phyloP scores from a whole-genome alignment of 1,140 invertebrate genomes.

The Papilio aristodemus region DNA sequence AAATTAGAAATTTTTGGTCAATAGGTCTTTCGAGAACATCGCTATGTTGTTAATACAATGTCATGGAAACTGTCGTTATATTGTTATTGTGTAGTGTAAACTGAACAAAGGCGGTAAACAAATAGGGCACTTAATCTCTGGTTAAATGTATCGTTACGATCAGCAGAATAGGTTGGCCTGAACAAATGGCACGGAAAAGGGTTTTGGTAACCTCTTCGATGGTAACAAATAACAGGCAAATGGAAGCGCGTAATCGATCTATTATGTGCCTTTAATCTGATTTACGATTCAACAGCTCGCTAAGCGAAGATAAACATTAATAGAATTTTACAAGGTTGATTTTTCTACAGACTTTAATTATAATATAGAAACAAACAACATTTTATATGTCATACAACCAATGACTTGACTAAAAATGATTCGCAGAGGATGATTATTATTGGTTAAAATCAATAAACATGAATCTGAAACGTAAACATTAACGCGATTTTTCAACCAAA shows the following conservation, averaged over 20 bases:
- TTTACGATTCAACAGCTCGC: slow-evolving; percentile 34
- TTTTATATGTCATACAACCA: no score
- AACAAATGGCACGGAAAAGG: slow-evolving; percentile 71
- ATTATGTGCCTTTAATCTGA: slow-evolving; percentile 42
- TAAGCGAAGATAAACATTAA: background rate
- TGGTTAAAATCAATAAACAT: no score
- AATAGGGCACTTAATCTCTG: slow-evolving; percentile 66
- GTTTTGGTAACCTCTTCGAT: slow-evolving; percentile 53
- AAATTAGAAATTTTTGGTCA: background rate
- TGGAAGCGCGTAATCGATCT: slow-evolving; percentile 51
- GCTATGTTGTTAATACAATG: background rate
- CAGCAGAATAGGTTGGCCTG: slow-evolving; percentile 54
- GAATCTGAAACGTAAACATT: no score
- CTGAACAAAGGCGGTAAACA: slow-evolving; percentile 51
- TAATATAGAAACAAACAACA: background rate
- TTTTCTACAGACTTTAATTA: background rate
- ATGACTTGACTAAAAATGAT: background rate
- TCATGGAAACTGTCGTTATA: background rate
- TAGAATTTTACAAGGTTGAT: background rate
- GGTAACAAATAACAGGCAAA: slow-evolving; percentile 68
- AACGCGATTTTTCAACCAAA: no score
- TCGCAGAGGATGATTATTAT: no score
- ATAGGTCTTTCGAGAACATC: background rate
- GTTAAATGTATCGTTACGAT: slow-evolving; percentile 67
- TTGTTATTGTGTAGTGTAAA: slow-evolving; percentile 32